A percentile compares a stretch with the other conserved stretches of the same genome.
phyloP scores from a whole-genome alignment of 1,140 invertebrate species.

The Neocloeon triangulifer region DNA sequence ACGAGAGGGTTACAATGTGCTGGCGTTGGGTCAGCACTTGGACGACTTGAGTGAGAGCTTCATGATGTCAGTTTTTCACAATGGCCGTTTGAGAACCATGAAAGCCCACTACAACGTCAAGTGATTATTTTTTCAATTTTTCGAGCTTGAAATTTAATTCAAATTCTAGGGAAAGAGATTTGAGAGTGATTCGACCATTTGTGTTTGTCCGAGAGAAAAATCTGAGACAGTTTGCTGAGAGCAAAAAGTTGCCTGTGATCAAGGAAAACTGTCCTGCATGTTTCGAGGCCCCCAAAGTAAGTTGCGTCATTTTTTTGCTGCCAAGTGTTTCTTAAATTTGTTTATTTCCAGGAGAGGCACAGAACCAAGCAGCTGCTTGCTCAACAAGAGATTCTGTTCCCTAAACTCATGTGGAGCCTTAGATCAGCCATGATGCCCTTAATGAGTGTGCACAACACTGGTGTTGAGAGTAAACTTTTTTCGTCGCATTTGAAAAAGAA shows the following conservation, averaged over 20 bases:
- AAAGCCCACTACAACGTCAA: conserved; percentile 58
- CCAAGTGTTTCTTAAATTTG: conserved; percentile 3
- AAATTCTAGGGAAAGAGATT: conserved; percentile 41
- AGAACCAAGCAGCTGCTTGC: conserved; percentile 44
- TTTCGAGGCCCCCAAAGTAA: conserved; percentile 34
- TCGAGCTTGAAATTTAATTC: conserved; percentile 2
- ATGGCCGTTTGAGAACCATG: conserved; percentile 51
- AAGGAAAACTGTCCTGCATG: conserved; percentile 33
- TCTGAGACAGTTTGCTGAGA: conserved; percentile 40
- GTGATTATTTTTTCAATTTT: conserved; percentile 13
- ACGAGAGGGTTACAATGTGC: conserved; percentile 56
- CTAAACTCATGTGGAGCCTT: conserved; percentile 40
- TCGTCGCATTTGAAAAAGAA: not conserved
- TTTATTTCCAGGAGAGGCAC: conserved; percentile 29
- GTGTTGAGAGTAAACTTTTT: conserved; percentile 18
- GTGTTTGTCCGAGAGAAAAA: conserved; percentile 63
- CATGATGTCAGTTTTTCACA: conserved; percentile 59
- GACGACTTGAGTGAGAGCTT: conserved; percentile 71
- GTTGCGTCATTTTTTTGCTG: conserved; percentile 7
- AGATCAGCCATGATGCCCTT: conserved; percentile 43
- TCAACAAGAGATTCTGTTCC: conserved; percentile 52
- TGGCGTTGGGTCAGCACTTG: conserved; percentile 67
- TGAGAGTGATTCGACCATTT: conserved; percentile 68
- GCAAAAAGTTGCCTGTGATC: conserved; percentile 38
- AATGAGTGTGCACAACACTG: conserved; percentile 32